Percentiles rank a stretch among this genome's conserved stretches.
Evolutionary conservation across 2,113 vertebrate genomes (phyloP).

Genomic region (Eretmochelys imbricata): DNA sequence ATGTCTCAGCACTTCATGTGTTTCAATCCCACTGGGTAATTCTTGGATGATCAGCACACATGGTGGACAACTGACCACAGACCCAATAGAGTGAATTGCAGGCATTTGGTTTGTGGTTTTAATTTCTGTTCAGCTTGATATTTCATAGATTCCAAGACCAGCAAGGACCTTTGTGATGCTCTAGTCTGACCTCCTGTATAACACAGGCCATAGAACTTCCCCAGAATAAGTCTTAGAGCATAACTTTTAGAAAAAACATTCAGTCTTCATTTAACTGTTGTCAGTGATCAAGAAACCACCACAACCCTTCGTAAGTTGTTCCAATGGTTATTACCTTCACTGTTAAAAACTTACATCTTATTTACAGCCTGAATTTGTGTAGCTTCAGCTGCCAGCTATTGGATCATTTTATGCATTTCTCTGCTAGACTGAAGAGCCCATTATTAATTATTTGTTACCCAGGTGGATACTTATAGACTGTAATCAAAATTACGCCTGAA

Average conservation of each 20-base stretch:
- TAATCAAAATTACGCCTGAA: neutral
- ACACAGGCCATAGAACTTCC: neutral
- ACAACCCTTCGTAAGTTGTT: neutral
- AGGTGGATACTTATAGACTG: neutral
- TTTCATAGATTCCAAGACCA: neutral
- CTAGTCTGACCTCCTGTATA: neutral
- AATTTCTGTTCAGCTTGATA: neutral
- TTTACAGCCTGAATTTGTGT: neutral
- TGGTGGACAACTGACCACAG: rapidly evolving
- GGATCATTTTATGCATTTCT: neutral
- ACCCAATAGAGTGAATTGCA: neutral
- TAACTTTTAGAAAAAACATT: neutral
- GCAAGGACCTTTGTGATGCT: neutral
- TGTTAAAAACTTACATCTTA: neutral
- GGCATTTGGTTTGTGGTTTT: neutral
- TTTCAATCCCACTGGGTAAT: neutral
- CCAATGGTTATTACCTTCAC: neutral
- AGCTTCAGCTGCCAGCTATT: neutral
- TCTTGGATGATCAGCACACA: neutral
- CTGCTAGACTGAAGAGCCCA: neutral
- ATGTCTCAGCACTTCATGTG: neutral
- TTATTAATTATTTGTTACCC: neutral
- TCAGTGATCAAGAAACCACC: neutral
- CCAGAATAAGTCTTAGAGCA: neutral
- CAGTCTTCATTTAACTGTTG: neutral